Percentiles rank a stretch among this genome's conserved stretches.
These are phyloP conservation scores for Rhabdophis nuchalis DNA, from an alignment of 2,797 vertebrate species.

Conservation along the genomic window DNA sequence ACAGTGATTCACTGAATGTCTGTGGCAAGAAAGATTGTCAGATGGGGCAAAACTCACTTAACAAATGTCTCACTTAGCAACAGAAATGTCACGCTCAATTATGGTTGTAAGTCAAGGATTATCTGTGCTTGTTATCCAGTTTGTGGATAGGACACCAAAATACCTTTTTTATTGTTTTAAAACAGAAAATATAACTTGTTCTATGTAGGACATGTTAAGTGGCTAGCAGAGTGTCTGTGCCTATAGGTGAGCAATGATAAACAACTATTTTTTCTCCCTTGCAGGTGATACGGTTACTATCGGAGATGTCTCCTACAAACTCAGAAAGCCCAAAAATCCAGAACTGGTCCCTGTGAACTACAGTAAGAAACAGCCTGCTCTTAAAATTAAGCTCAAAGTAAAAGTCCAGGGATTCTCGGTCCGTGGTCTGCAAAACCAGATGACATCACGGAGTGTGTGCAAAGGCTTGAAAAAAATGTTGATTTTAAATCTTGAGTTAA, in stretches of 20 bases:
- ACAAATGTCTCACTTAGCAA: too few relatives aligned
- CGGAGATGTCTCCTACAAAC: conserved; percentile 86
- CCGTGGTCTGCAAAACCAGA: too few relatives aligned
- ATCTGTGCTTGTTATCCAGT: not conserved
- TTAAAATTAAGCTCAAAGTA: not conserved
- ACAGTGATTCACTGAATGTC: too few relatives aligned
- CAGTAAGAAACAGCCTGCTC: conserved; percentile 75
- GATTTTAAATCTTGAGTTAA: too few relatives aligned
- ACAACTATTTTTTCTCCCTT: conserved; percentile 44
- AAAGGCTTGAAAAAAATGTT: too few relatives aligned
- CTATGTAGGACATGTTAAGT: not conserved
- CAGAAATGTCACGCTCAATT: too few relatives aligned
- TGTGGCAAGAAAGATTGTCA: too few relatives aligned
- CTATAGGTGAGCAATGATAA: not conserved
- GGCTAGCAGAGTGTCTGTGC: not conserved
- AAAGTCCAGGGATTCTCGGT: too few relatives aligned
- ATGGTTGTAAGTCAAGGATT: too few relatives aligned
- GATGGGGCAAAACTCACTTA: too few relatives aligned
- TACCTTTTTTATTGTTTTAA: not conserved
- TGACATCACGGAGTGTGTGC: too few relatives aligned
- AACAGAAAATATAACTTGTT: not conserved
- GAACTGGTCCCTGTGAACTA: conserved; percentile 93
- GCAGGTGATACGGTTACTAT: conserved; percentile 89
- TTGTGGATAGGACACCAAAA: not conserved
- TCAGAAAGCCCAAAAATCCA: conserved; percentile 87